Base-by-base conservation (phyloP, 2,113 vertebrate species). In the Lophochroa leadbeateri region DNA sequence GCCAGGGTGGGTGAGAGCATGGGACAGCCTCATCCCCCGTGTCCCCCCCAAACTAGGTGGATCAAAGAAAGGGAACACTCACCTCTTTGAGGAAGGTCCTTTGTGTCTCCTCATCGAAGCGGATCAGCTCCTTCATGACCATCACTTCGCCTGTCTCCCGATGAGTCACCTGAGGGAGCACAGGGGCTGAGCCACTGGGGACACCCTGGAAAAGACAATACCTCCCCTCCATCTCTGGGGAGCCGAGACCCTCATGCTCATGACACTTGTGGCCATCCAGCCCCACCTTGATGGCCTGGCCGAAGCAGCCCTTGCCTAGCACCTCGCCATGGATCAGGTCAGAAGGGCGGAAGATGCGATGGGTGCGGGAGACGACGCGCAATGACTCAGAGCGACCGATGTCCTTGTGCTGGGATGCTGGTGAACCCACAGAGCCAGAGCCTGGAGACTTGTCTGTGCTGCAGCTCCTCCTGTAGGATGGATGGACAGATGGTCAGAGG, bases 101-200 rank as follows among this genome's bases (percentile, higher is more conserved):
- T 96, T 99, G 99, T 0, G 99, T 99, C 94, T 99, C 99, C 75
- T 99, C 99, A 0, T 99, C 99, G 0, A 99, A 99, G 21, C 99
- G 98, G 87, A 99, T 99, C 91, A 99, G 96, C 92, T 99, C 99
- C 97, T 99, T 99, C 99, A 99, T 99, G 75, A 99, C 99, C 99
- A 99, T 99, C 97, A 99, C 99, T 98, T 99, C 99, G 0, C 99
- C 99, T 0, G 99, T 99, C 96, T 99, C 99, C 84, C 97, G 98
- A 96, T 99, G 99, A 0, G 99, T 99, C 94, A 99, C 99, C 99
- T 99, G 94, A 11, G 3, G 78, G 85, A 4, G 27, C 3, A 43
- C 63, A 53, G 31, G 16, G 31, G 29, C 52, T 96, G n/a, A 94
- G 41, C 75, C 86, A 58, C 6, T 3, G 7, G 37, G 44, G 50